Base-by-base conservation (phyloP, 2,888 invertebrate species). In the Alloplasta piceator region DNA sequence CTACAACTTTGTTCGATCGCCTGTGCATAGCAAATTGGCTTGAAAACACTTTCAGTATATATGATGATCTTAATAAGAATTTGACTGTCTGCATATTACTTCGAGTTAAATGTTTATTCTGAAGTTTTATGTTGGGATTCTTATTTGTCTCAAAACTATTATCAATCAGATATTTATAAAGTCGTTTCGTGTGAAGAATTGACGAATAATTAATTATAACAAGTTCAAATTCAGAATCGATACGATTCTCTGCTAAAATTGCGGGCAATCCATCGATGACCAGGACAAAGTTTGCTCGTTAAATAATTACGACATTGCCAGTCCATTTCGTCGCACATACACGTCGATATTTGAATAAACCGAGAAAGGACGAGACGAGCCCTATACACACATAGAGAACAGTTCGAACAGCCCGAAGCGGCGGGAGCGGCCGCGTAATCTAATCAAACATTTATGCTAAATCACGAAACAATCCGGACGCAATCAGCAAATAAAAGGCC, bases 381-480 rank as follows among this genome's bases (percentile, higher is more conserved):
- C 38, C 77, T 75, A 26, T 60, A 72, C 14, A 7, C 67, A 76
- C 66, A 48, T 36, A 78, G 56, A 36, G 72, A 70, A 75, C 67
- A 48, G 71, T 81, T 71, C 66, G 43, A 55, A 64, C n/a, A 71
- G 78, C 78, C 64, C 56, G 58, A 71, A 74, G 60, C 66, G 63
- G 56, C 78, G 63, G 72, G 58, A 48, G 55, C 60, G 83, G 77
- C 63, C 43, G 73, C 70, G 83, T 83, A 91, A 92, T 92, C 92
- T 91, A 92, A 92, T 92, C 91, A 92, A 92, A 92, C 92, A 92
- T 92, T 92, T 92, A 92, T 92, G 92, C 92, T 92, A 92, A 92
- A 92, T 92, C 92, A 92, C 91, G 92, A 92, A 92, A 92, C 92
- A 92, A 92, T 92, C 91, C 89, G 90, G 90, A 90, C 89, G 92